Evolutionary conservation across 2,888 invertebrate genomes (phyloP), one percentile per base, ranked within the genome.

Genomic region (Sinopyrophorus schimmeli): DNA sequence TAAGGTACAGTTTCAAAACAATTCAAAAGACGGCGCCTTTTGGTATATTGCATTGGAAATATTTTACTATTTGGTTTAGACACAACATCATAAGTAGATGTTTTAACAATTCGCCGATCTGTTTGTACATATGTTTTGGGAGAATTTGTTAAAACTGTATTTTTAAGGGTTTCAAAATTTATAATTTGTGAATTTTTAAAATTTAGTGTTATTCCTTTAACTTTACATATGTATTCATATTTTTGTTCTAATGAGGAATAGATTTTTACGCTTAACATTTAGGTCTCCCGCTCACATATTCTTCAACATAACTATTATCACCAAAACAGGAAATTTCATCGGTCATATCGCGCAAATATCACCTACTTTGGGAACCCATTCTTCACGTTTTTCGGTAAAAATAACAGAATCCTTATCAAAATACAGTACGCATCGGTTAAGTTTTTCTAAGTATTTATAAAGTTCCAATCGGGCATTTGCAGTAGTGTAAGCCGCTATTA

Each of bases 401-500:
- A 34, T 20, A 11, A 21, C 20, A n/a, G 11, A 12, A 20, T 34
- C 34, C 1, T 18, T 72, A 41, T 73, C 72, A 31, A 53, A 68
- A 52, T 73, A 71, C 5, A 72, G 37, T 5, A 64, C 64, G 5
- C 65, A 28, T 20, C 55, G 37, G 3, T 53, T 60, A 3, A 73
- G 46, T 11, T 34, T 18, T 12, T 34, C 34, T 6, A 34, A 21
- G 9, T 21, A 34, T 12, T n/a, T 21, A 14, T 34, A 34, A 1
- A 34, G 21, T 14, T 34, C 12, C 9, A 34, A 23, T 9, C 34
- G 11, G n/a, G 21, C 34, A 3, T 7, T 10, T 6, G 2, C 40
- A 34, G 58, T 72, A 0, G 68, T 68, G 31, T 67, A 72, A 0
- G 65, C 61, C 0, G 71, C 73, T 3, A 74, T 60, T 5, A 64